Percentiles rank a stretch among this genome's conserved stretches.
Conservation (phyloP, 2,797 vertebrate species). For the Manis javanica region DNA sequence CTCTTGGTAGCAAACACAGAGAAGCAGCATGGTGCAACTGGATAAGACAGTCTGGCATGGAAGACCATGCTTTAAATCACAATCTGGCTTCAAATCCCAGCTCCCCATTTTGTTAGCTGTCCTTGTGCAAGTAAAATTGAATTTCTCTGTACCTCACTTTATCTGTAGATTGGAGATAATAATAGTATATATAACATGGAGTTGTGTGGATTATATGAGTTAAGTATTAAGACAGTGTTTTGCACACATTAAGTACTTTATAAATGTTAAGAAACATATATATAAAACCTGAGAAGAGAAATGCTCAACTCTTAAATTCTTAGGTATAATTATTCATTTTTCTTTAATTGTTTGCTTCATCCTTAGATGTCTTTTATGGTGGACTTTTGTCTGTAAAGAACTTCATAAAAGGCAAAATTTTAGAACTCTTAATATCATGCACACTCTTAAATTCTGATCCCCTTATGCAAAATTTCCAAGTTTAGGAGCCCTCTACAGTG, state of each 20-base stretch:
- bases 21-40: not conserved
- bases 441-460: not conserved
- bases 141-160: not conserved
- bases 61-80: not conserved
- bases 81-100: not conserved
- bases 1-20: not conserved
- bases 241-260: not conserved
- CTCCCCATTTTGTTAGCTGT: not conserved
- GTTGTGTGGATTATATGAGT: not conserved
- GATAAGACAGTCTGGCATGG: not conserved
- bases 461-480: not conserved
- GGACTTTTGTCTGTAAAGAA: not conserved
- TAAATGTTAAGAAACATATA: not conserved
- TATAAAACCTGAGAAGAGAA: slow-evolving; percentile 1
- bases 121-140: not conserved
- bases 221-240: not conserved
- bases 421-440: not conserved
- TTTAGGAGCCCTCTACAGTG: not conserved
- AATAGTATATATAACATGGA: not conserved
- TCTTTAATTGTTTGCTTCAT: not conserved
- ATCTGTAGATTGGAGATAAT: not conserved
- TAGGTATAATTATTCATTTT: not conserved
- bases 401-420: not conserved
- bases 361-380: not conserved
- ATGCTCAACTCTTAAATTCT: not conserved